Evolutionary conservation across 1,140 invertebrate species (phyloP).

Genomic region (Orchestia grillus): DNA sequence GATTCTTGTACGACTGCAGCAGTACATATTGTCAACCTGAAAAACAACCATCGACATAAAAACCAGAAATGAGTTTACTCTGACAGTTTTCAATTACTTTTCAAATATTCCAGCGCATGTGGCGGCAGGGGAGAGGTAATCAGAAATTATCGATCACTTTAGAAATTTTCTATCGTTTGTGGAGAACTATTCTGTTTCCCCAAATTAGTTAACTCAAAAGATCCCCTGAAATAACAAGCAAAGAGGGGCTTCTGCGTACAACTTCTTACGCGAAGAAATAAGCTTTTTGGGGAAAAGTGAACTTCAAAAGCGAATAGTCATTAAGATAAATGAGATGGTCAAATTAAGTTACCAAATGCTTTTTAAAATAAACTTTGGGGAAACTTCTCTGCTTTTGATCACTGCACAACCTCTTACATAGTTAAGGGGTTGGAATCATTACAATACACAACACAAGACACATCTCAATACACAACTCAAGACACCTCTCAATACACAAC

Average conservation of each 20-base stretch:
- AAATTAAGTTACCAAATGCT: background rate
- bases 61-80: too few relatives aligned
- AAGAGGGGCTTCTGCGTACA: background rate
- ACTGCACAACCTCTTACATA: background rate
- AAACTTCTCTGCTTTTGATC: background rate
- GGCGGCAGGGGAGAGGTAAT: background rate
- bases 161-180: background rate
- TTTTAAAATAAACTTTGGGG: background rate
- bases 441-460: too few relatives aligned
- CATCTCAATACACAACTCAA: too few relatives aligned
- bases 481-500: too few relatives aligned
- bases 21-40: too few relatives aligned
- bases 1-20: too few relatives aligned
- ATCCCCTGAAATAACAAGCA: background rate
- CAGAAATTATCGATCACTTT: background rate
- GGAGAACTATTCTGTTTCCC: background rate
- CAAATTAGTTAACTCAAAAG: background rate
- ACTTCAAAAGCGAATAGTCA: background rate
- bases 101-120: background rate
- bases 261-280: background rate
- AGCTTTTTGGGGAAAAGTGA: background rate
- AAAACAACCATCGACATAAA: too few relatives aligned
- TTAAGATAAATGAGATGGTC: background rate
- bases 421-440: background rate
- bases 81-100: background rate